Evolutionary conservation across 1,140 invertebrate species (phyloP), one percentile per base, ranked within the genome.

Genomic region (Pseudomyrmex sp.): DNA sequence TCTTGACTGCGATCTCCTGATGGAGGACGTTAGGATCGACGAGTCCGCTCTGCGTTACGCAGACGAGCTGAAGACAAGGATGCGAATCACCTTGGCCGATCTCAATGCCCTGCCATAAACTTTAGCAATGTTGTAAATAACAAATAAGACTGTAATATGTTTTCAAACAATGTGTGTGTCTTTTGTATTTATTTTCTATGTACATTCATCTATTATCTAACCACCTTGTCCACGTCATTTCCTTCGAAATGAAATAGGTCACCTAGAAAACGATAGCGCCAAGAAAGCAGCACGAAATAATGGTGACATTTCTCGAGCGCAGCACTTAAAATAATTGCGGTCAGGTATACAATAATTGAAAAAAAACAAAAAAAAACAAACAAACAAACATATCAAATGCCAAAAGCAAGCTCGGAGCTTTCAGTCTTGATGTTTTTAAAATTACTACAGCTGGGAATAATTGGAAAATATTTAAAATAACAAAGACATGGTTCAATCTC

Each of bases 1-100:
- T 63, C 88, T 93, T 74, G 92, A 93, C 85, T 93, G 93, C 66
- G 89, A 92, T 82, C 82, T 91, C 26, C 85, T 93, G 48, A 93
- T 93, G 92, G 89, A 89, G 54, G 82, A 93, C 58, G 62, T 92
- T 26, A 76, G 62, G 12, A 80, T 93, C 2, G 93, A 93, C 74
- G 84, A 89, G 62, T 92, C 92, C n/a, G 92, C 90, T 15, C 66
- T 92, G 7, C 88, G 90, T 50, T 93, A 91, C 62, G 88, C 89
- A 59, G 83, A 90, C 61, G 90, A 93, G 83, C 89, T 93, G 15
- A 90, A 86, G 62, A 83, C 87, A 72, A 93, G 92, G 82, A 91
- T 93, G 59, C 91, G 89, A 59, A 74, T 86, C 70, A 62, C 88
- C 35, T 58, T 90, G 23, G 62, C 58, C 65, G 79, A 91, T 66